phyloP scores from a whole-genome alignment of 1,140 invertebrate species.

The Holcopasites calliopsidis region DNA sequence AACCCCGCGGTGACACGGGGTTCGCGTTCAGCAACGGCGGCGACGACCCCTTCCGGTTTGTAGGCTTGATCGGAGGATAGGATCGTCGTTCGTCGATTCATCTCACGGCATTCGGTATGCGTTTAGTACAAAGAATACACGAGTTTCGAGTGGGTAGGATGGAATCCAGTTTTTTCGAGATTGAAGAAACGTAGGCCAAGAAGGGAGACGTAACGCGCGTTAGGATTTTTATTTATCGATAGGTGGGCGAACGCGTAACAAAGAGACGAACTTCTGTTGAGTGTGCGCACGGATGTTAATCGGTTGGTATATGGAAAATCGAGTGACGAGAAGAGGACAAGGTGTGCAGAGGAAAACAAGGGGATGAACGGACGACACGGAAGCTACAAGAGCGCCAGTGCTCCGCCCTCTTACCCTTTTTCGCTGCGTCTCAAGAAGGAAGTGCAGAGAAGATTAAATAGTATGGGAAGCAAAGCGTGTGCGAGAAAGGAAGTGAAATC shows the following conservation, averaged over 20 bases:
- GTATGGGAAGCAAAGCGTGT: background rate
- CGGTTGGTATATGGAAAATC: conserved; percentile 20
- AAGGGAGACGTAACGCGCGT: conserved; percentile 33
- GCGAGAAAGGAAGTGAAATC: background rate
- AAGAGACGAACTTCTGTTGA: conserved; percentile 19
- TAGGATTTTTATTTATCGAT: conserved; percentile 35
- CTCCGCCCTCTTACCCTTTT: conserved; percentile 15
- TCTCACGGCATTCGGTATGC: conserved; percentile 60
- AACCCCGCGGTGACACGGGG: background rate
- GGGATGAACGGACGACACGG: background rate
- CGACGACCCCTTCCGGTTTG: background rate
- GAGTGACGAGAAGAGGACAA: conserved; percentile 5
- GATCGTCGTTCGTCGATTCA: conserved; percentile 22
- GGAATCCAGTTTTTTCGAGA: conserved; percentile 40
- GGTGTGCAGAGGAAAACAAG: background rate
- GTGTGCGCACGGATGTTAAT: conserved; percentile 29
- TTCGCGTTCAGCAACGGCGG: background rate
- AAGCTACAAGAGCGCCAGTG: background rate
- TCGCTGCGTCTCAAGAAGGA: conserved; percentile 17
- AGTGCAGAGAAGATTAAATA: background rate
- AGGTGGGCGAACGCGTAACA: conserved; percentile 12
- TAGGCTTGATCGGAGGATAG: background rate
- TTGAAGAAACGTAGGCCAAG: background rate
- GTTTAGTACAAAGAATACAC: conserved; percentile 70
- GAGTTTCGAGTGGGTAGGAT: conserved; percentile 56